Base-by-base conservation (phyloP, 2,113 vertebrate species). In the Platichthys flesus region DNA sequence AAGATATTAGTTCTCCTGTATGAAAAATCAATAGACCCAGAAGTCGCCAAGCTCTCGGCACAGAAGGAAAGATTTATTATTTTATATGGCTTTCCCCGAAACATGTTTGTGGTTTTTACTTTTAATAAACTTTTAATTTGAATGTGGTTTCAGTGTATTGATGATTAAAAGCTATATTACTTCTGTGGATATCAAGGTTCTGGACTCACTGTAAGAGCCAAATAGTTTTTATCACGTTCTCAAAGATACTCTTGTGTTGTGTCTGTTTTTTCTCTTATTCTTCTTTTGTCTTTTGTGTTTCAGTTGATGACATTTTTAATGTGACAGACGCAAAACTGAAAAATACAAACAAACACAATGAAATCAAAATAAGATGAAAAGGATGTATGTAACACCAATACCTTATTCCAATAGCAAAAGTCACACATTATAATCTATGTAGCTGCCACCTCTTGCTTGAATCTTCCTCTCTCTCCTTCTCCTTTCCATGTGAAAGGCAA, bases 21-120 rank as follows among this genome's bases (percentile, higher is more conserved):
- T 31, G 31, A 31, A 31, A 31, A 86, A 87, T 87, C 70, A 78
- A 75, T 82, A 75, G 68, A 66, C 62, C 42, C 62, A 61, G 64
- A 86, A 79, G 83, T 81, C 78, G 66, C 24, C 13, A 3, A 40
- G 49, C 56, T 74, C 67, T 67, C 76, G 71, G 75, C 42, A 52
- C 51, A 61, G 31, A 68, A 68, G 40, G 60, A 65, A 60, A 67
- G 31, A 31, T 31, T 31, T 45, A 35, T n/a, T 68, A 47, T 28
- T 68, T 71, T 16, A 26, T 70, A 1, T 13, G 35, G 28, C 59
- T 67, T 62, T 24, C 24, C 40, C 9, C 59, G 20, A 49, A 56
- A 59, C 31, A 35, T 67, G 42, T 31, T 23, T 71, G 12, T 23
- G 7, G 35, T 37, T 37, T 37, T 37, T 1, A 7, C 31, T 31